Evolutionary conservation across 2,797 vertebrate genomes (phyloP).

Genomic region (Alauda arvensis): DNA sequence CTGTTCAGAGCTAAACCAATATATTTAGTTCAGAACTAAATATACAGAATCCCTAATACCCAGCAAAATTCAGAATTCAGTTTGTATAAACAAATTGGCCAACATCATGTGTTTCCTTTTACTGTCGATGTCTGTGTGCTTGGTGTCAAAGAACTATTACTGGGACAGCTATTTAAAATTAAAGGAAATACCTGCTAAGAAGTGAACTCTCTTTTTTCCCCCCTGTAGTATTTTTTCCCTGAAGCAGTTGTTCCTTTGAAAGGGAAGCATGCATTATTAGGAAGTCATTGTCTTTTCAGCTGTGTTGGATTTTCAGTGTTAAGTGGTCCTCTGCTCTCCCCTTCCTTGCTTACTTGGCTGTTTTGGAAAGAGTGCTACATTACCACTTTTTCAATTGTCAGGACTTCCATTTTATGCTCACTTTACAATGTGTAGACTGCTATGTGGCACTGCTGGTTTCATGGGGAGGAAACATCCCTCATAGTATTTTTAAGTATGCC

Average conservation of each 20-base stretch:
- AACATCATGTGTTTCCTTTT: not conserved
- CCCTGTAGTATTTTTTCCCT: not conserved
- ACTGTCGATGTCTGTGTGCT: not conserved
- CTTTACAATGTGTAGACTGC: not conserved
- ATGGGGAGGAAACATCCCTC: not conserved
- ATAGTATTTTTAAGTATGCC: not conserved
- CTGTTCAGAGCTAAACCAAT: not conserved
- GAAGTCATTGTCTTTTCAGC: not conserved
- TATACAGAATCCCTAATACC: not conserved
- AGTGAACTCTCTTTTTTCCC: not conserved
- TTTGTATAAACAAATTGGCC: not conserved
- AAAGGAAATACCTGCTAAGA: not conserved
- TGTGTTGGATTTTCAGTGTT: not conserved
- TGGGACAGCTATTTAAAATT: not conserved
- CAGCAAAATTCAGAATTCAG: not conserved
- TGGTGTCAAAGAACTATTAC: not conserved
- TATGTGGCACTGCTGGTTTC: not conserved
- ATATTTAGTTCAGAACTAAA: too few relatives aligned
- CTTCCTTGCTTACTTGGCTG: not conserved
- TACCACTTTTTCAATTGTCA: not conserved
- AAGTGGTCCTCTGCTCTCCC: not conserved
- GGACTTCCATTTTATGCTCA: not conserved
- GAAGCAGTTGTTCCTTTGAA: not conserved
- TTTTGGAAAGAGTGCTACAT: not conserved
- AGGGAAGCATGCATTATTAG: not conserved